Base-by-base conservation (phyloP, 2,888 invertebrate species). In the Lissocephala sabroskyi region DNA sequence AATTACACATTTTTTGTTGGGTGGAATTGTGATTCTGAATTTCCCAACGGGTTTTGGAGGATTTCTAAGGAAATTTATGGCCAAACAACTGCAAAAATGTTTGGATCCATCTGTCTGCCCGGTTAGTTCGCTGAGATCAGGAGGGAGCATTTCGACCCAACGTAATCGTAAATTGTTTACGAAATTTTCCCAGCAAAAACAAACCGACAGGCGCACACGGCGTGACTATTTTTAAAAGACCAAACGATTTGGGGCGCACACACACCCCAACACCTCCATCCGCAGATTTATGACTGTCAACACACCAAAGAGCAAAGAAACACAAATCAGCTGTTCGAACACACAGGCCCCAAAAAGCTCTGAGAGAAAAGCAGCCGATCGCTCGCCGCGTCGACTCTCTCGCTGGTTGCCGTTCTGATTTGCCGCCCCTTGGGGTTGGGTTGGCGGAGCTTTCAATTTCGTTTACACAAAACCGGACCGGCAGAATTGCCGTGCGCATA, bases 251-350 rank as follows among this genome's bases (percentile, higher is more conserved):
- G n/a, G n/a, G n/a, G 9, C 16, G 6, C 23, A n/a, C 30, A 13
- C 3, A 32, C 32, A 18, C 18, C 50, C 35, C 36, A 17, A 29
- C 43, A 18, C 23, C 23, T 23, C 4, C 7, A 23, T 5, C 7
- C 3, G 19, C n/a, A 44, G 13, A 37, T 13, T 46, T 26, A 46
- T 39, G 30, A 45, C 47, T 55, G 56, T 55, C 52, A 52, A 44
- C 44, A 32, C 42, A 33, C 36, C 57, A 47, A 29, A 11, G 23
- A 50, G 36, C 56, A 65, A 50, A 43, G 61, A 54, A 77, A 65
- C 79, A 63, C 57, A 63, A 64, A 71, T 64, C 71, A 71, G 71
- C 79, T 78, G 71, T 67, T 75, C 35, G 46, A 32, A 30, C n/a
- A n/a, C n/a, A n/a, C n/a, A n/a, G n/a, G n/a, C n/a, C n/a, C n/a